A percentile compares a stretch with the other conserved stretches of the same genome.
phyloP scores from a whole-genome alignment of 2,888 invertebrate species.

The Drosophila paramelanica region DNA sequence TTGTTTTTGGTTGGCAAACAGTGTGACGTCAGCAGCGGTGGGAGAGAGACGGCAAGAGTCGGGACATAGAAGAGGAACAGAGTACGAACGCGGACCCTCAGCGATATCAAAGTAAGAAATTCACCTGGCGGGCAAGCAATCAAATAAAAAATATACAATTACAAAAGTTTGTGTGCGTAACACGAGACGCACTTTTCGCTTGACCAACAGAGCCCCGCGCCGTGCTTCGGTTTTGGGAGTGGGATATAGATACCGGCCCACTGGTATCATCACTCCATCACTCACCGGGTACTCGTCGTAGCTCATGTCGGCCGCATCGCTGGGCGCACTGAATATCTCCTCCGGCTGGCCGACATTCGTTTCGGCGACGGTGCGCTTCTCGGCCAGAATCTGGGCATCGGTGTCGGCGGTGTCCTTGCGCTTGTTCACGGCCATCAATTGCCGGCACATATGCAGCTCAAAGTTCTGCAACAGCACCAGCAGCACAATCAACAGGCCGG shows the following conservation, averaged over 20 bases:
- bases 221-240: not conserved
- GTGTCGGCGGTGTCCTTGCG: conserved; percentile 1
- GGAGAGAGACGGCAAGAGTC: not conserved
- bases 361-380: conserved; percentile 42
- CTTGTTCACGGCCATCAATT: conserved; percentile 43
- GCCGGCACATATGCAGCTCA: conserved; percentile 73
- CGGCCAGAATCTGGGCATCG: conserved; percentile 11
- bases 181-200: conserved; percentile 50
- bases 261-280: too few species aligned
- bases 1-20: conserved; percentile 8
- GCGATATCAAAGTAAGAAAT: conserved; percentile 45
- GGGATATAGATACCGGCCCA: too few species aligned
- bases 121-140: conserved; percentile 68
- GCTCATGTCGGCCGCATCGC: conserved; percentile 70
- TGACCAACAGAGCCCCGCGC: conserved; percentile 43
- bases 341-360: conserved; percentile 71
- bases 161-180: conserved; percentile 65
- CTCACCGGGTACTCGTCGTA: conserved; percentile 85
- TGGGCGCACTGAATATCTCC: conserved; percentile 78
- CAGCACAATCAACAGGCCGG: conserved; percentile 65
- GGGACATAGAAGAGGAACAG: not conserved
- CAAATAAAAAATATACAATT: conserved; percentile 74
- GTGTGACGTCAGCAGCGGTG: conserved; percentile 51
- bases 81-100: not conserved
- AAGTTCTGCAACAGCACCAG: conserved; percentile 71